Base-by-base conservation (phyloP, 53 echinoderm and acorn worm species). In the Luidia sarsii region DNA sequence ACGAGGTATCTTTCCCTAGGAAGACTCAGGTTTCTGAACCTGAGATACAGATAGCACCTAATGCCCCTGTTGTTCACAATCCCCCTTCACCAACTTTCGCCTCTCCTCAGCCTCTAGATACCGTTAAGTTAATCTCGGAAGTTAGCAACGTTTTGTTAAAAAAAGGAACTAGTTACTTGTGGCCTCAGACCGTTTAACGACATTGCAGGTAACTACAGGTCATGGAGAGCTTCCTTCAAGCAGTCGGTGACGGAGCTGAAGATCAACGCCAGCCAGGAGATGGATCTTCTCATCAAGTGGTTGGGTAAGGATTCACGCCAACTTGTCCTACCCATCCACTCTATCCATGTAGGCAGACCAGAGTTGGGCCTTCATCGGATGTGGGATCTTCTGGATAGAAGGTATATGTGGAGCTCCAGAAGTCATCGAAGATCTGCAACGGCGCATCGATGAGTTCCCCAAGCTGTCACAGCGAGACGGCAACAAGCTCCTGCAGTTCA, bases 131-230 rank as follows among this genome's bases (percentile, higher is more conserved):
- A 53, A 53, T 53, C 8, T 53, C 54, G 37, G 68, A 46, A 8
- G 1, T 81, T 19, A 41, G 87, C 56, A 87, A 81, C 68, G 71
- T 87, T 71, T 33, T 87, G 37, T 22, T 87, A 27, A 81, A 71
- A 71, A 87, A 87, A 68, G n/a, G 87, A 87, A 29, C 66, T 87
- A 21, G 63, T 81, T 36, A 60, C 67, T 19, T 81, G 81, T 62
- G 50, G 87, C 6, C n/a, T 87, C 27, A 70, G 81, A 35, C 60
- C 36, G 46, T 87, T 81, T 43, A 68, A 41, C 24, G 87, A 69
- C 3, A 46, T 39, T 31, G 67, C 80, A 43, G 65, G 77, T 48
- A 67, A 63, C 22, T 86, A 80, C 39, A 60, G 81, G 29, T 81
- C 87, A 50, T 87, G 87, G 87, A 87, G 80, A 59, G 32, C 75